These are phyloP conservation scores for Gadopsis bispinosus DNA, from an alignment of 2,797 vertebrate genomes.

Conservation along the genomic window DNA sequence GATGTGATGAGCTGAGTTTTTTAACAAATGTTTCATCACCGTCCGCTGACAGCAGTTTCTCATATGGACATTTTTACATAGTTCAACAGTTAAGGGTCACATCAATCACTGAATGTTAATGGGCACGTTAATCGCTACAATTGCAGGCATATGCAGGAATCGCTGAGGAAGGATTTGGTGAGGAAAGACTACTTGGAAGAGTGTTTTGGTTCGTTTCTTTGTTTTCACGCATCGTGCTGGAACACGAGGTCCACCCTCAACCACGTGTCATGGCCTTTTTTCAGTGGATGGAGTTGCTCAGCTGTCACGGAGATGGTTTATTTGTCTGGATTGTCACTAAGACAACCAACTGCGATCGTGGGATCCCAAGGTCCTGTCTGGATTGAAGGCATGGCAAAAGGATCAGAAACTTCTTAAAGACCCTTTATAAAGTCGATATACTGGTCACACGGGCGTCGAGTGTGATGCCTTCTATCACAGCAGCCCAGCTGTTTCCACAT, in stretches of 20 bases:
- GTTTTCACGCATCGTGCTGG: background rate
- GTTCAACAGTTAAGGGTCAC: background rate
- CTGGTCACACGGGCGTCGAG: background rate
- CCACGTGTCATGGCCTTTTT: background rate
- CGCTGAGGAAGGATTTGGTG: background rate
- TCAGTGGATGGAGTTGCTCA: background rate
- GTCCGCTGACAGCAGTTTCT: background rate
- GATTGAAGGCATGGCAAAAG: background rate
- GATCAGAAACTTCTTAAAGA: no score
- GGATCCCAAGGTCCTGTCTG: background rate
- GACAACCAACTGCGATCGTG: background rate
- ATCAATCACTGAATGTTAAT: background rate
- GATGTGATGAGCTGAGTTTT: background rate
- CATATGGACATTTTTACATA: background rate
- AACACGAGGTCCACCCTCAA: background rate
- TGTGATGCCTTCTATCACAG: background rate
- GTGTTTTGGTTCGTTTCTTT: background rate
- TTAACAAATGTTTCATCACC: no score
- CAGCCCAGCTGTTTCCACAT: constrained; percentile 45
- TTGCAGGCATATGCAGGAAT: background rate
- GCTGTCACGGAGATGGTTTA: background rate
- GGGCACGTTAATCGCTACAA: background rate
- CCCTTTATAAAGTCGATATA: background rate
- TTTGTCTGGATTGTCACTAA: background rate
- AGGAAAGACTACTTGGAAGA: background rate